These are phyloP conservation scores for Drosophila ficusphila DNA, from an alignment of 1,140 invertebrate species.

Conservation along the genomic window DNA sequence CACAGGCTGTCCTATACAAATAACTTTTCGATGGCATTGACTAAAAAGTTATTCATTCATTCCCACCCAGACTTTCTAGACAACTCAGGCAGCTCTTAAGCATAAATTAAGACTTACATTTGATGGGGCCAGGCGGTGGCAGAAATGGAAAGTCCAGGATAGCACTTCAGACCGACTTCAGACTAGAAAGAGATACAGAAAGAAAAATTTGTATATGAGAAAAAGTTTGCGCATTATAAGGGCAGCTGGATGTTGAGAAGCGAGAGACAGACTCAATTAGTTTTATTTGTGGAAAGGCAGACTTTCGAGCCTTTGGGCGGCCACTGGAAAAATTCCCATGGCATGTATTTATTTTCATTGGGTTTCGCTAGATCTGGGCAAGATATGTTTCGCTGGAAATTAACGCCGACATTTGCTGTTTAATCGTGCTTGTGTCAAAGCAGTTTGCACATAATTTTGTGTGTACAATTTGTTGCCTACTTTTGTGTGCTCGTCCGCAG, in stretches of 20 bases:
- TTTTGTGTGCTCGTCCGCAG: conserved; percentile 22
- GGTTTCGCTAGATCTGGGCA: conserved; percentile 27
- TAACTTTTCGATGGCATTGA: conserved; percentile 51
- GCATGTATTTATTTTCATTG: conserved; percentile 52
- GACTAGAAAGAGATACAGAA: conserved; percentile 37
- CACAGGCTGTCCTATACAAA: conserved; percentile 41
- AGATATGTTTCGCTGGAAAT: conserved; percentile 36
- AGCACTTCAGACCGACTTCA: conserved; percentile 53
- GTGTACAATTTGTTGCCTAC: conserved; percentile 27
- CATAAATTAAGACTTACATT: conserved; percentile 81
- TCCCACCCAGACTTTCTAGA: conserved; percentile 2
- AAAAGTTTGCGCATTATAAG: conserved; percentile 27
- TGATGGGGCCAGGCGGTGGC: conserved; percentile 22
- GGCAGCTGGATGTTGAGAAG: not conserved
- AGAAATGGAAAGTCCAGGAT: conserved; percentile 19
- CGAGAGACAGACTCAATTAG: conserved; percentile 64
- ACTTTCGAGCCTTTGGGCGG: not conserved
- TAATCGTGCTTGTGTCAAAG: conserved; percentile 48
- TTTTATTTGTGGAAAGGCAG: conserved; percentile 46
- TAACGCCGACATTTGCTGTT: conserved; percentile 56
- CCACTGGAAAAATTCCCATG: not conserved
- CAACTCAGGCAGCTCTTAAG: conserved; percentile 41
- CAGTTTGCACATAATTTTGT: conserved; percentile 52
- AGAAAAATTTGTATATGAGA: conserved; percentile 30
- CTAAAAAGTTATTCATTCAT: conserved; percentile 35